A percentile compares a stretch with the other conserved stretches of the same genome.
phyloP scores from a whole-genome alignment of 2,888 invertebrate genomes.

The Morpho helenor region DNA sequence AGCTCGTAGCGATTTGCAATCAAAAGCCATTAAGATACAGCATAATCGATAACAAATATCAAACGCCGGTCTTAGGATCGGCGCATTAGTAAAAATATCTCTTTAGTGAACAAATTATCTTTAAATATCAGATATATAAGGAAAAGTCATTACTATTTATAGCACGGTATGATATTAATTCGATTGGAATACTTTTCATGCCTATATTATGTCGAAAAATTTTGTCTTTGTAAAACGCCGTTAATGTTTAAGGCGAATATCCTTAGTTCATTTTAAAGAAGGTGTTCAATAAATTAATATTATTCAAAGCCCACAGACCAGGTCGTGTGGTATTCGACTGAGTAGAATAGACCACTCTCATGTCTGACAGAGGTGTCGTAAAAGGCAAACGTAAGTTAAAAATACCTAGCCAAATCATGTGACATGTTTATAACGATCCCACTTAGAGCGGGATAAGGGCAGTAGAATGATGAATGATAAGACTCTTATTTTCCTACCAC shows the following conservation, averaged over 20 bases:
- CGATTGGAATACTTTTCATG: not conserved
- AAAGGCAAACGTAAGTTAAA: too few species aligned
- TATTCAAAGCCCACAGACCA: too few species aligned
- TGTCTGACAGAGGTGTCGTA: too few species aligned
- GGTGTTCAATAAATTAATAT: too few species aligned
- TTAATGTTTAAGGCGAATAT: constrained; percentile 5
- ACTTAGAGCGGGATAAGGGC: too few species aligned
- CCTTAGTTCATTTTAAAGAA: not conserved
- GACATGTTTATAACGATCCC: too few species aligned
- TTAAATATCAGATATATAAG: constrained; percentile 4
- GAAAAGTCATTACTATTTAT: constrained; percentile 10
- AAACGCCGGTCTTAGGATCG: constrained; percentile 9
- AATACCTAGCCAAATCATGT: too few species aligned
- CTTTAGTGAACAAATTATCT: constrained; percentile 3
- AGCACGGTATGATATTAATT: constrained; percentile 1
- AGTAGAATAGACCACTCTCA: too few species aligned
- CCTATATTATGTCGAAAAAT: not conserved
- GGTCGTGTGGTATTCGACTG: too few species aligned
- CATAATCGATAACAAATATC: constrained; percentile 8
- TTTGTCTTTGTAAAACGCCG: constrained; percentile 3
- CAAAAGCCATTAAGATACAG: constrained; percentile 20
- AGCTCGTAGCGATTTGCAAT: constrained; percentile 19
- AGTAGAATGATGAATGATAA: too few species aligned
- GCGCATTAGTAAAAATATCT: constrained; percentile 10
- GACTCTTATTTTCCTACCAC: too few species aligned